Base-by-base conservation (phyloP, 2,113 vertebrate genomes). In the Falco punctatus region DNA sequence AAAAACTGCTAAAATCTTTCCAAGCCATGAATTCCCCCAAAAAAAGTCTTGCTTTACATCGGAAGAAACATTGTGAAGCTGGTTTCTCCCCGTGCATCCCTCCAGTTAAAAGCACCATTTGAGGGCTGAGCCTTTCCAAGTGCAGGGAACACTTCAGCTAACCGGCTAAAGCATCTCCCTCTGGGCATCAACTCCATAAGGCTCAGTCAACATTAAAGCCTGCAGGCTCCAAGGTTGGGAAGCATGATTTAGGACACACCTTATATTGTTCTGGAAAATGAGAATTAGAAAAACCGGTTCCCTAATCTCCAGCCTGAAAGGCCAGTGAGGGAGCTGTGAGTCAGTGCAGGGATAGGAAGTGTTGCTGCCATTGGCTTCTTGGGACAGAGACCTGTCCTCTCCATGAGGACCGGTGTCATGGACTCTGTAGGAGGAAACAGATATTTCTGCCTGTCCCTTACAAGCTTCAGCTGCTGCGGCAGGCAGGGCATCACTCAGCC, bases 391-490 rank as follows among this genome's bases (percentile, higher is more conserved):
- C 18, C 16, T 52, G 14, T 66, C 8, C 46, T 73, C 33, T 54
- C 61, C 1, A 0, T 1, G 5, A 32, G 6, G 13, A 13, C 8
- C 9, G 8, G 6, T 4, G 7, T 51, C 15, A 8, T 5, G 11
- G 57, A 32, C 30, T 48, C 0, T 0, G 24, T 52, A 80, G 62
- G 33, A 65, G 15, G 8, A 77, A 78, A 26, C 67, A 19, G 9
- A 86, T n/a, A 46, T 77, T 94, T 83, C 74, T 82, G 5, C 22
- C 58, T 28, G 44, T 46, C 11, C 12, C 13, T 66, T 40, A 40
- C 30, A 57, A 81, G 10, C 21, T 30, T 42, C 54, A 73, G 54
- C 28, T 87, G 23, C 54, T 11, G 5, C 16, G 38, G 11, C 46
- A 90, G 64, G 27, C 38, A 66, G 48, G 21, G 27, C 13, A 62